Base-by-base conservation (phyloP, 2,888 invertebrate genomes). In the Ctenicera cuprea region DNA sequence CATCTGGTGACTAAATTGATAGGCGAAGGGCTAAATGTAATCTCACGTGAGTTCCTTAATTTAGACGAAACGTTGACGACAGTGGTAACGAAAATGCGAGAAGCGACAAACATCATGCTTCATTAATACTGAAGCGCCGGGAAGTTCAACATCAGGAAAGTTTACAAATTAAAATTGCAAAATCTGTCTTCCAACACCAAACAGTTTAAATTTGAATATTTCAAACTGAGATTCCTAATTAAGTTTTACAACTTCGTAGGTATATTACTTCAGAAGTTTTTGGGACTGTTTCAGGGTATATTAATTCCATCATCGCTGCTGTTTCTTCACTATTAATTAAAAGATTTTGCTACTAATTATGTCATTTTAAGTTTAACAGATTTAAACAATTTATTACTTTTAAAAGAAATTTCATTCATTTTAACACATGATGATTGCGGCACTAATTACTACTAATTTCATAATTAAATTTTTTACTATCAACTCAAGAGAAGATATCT, bases 151-250 rank as follows among this genome's bases (percentile, higher is more conserved):
- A 80, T 81, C 78, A 69, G 70, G 73, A 79, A 82, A 82, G 81
- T 82, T 82, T 78, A 78, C 77, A 79, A 82, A 82, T 82, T 82
- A 82, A 82, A 82, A 82, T 82, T 82, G 81, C 82, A 82, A 82
- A 82, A 82, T 82, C 81, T 81, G 82, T 82, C 81, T 82, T 80
- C 80, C 77, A 76, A 78, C 78, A 77, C 80, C 80, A 81, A 82
- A 81, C 81, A 80, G 81, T 81, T 82, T 81, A 80, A 78, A 79
- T 80, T 82, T 77, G 79, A 80, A 81, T 80, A 81, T 81, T 81
- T 80, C 78, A 78, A 80, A 77, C 77, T 76, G 78, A 76, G 78
- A 78, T 80, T 80, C 78, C 80, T 82, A 82, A 82, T 82, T 82
- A 80, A 82, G 82, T 82, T 82, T 81, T 80, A 78, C 80, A 80